phyloP scores from a whole-genome alignment of 2,888 invertebrate species.

The Caenorhabditis panamensis region DNA sequence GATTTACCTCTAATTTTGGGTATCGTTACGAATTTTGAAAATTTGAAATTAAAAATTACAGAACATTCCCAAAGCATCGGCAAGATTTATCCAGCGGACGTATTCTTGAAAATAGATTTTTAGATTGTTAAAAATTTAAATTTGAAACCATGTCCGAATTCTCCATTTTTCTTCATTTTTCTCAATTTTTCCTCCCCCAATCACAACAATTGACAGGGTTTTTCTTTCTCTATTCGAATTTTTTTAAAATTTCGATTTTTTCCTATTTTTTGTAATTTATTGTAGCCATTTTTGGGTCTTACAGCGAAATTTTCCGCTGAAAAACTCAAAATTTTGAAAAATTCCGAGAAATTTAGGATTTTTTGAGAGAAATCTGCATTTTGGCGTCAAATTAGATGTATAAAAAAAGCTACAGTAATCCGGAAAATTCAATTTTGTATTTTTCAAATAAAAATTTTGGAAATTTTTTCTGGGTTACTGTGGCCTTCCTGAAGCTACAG shows the following conservation, averaged over 20 bases:
- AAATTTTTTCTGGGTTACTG: no score
- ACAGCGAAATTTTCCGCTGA: background rate
- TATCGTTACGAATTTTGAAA: background rate
- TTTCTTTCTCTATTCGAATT: background rate
- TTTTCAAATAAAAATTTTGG: no score
- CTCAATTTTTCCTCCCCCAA: background rate
- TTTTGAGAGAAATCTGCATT: no score
- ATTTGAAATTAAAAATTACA: slow-evolving; percentile 33
- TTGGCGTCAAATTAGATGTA: no score
- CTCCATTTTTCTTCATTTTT: background rate
- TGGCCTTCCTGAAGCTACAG: no score
- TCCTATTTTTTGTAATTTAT: background rate
- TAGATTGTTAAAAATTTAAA: background rate
- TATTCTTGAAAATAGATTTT: slow-evolving; percentile 35
- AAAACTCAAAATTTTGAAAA: background rate
- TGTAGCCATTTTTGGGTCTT: background rate
- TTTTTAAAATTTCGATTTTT: background rate
- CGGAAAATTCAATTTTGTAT: no score
- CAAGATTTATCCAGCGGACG: slow-evolving; percentile 53
- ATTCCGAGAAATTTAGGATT: no score
- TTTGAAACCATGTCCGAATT: slow-evolving; percentile 27
- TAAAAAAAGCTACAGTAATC: no score
- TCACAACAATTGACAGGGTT: background rate
- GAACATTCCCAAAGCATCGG: slow-evolving; percentile 40
- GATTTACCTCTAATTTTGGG: background rate